Evolutionary conservation across 2,113 vertebrate genomes (phyloP), one percentile per base, ranked within the genome.

Genomic region (Caranx ignobilis): DNA sequence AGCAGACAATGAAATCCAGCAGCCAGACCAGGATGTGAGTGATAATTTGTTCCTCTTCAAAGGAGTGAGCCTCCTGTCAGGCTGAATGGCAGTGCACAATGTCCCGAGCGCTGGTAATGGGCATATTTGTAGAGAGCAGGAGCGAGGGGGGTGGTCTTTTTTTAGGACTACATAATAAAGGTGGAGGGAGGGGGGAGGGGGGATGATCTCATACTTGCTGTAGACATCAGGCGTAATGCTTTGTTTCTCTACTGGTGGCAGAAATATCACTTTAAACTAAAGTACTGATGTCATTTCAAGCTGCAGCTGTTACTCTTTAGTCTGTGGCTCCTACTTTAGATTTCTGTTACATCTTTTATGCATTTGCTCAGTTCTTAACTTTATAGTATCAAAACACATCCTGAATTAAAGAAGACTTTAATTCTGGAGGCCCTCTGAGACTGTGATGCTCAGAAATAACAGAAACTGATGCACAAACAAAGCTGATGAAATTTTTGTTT

Each of bases 151-250:
- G 61, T 26, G 45, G 64, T 0, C 48, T 82, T 84, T 86, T 87
- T 89, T 80, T 88, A 89, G 74, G 84, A 75, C 61, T 11, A 64
- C 71, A 75, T 85, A 72, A 83, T 85, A 73, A 82, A 84, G 45
- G 83, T 75, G 71, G 62, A 72, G 70, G 75, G 37, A 62, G 71
- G 79, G 50, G 82, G 64, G 56, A 6, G 11, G 72, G 54, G 47
- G 72, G 80, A 77, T 90, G 85, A 92, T 35, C 61, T 90, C 85
- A 90, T 85, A 37, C 76, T 70, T 82, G 72, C 75, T 87, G 76
- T 76, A 82, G 73, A 80, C 62, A 52, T 88, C 75, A 84, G 81
- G 35, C 64, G 6, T 55, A 52, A 71, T 47, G 76, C 74, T 88
- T 86, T 83, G 85, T 90, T 56, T 62, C 56, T 48, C 67, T 8